These are phyloP conservation scores for Forficula auricularia DNA, from an alignment of 1,140 invertebrate species.

Conservation along the genomic window DNA sequence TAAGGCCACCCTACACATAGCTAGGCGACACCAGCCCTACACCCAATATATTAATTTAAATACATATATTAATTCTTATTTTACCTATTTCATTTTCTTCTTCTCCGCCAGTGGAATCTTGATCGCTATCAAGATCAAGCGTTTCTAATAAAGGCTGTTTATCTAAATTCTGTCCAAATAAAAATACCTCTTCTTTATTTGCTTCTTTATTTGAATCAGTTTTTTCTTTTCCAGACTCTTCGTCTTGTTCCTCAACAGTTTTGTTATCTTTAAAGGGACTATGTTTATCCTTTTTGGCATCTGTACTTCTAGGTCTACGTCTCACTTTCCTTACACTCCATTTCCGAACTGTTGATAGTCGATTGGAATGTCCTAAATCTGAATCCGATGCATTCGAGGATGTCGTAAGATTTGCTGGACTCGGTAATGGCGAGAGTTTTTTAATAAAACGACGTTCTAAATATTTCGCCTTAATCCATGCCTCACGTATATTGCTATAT, in stretches of 20 bases:
- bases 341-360: slow-evolving; percentile 31
- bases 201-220: neutral
- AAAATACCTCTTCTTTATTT: slow-evolving; percentile 26
- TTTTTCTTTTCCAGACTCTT: neutral
- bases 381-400: too few species aligned
- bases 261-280: neutral
- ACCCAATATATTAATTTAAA: neutral
- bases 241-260: neutral
- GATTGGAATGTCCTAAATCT: too few species aligned
- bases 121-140: slow-evolving; percentile 47
- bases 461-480: slow-evolving; percentile 64
- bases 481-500: slow-evolving; percentile 43
- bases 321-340: slow-evolving; percentile 47
- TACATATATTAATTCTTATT: slow-evolving; percentile 3
- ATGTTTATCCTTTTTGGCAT: slow-evolving; percentile 8
- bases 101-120: slow-evolving; percentile 61
- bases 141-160: slow-evolving; percentile 30
- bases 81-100: slow-evolving; percentile 36
- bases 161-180: slow-evolving; percentile 34
- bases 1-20: too few species aligned
- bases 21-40: too few species aligned
- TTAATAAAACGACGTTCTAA: slow-evolving; percentile 43
- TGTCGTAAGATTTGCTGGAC: too few species aligned
- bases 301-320: slow-evolving; percentile 30
- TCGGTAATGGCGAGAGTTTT: slow-evolving; percentile 18